Evolutionary conservation across 2,797 vertebrate genomes (phyloP), one percentile per base, ranked within the genome.

Genomic region (Ctenopoma kingsleyae): DNA sequence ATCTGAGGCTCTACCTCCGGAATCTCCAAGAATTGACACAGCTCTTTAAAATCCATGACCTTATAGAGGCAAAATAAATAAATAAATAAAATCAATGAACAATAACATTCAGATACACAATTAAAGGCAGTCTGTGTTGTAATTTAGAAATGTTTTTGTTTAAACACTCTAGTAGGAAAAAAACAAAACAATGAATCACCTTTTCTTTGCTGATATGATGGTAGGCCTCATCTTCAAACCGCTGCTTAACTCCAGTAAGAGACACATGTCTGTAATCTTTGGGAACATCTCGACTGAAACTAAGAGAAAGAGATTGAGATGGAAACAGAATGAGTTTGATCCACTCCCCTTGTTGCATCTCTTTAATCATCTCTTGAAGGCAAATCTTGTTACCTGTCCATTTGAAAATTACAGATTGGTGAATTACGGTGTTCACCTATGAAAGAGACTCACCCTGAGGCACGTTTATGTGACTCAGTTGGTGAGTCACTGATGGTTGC

Each of bases 261-360:
- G 97, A 96, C 46, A 98, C 94, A 1, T 98, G 96, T 71, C 98
- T 93, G 58, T 98, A 97, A 84, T 99, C 98, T 92, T 96, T 99
- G 71, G 98, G 98, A 56, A 95, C 91, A n/a, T 97, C 96, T 1
- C 96, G 93, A 4, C 94, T 96, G 89, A 99, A 99, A 88, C 98
- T 99, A 82, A 61, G 38, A 61, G 32, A 55, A 7, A 46, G 0
- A 49, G 1, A 2, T 32, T 11, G 36, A 38, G 1, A 32, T 8
- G 11, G 36, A 38, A 43, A 43, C 17, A 8, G 7, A 6, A 59
- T 57, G 20, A 76, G 53, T 65, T 71, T 54, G 51, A 80, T 73
- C 61, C 69, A 53, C 62, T 82, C 66, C 74, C 30, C 41, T 68
- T 47, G 23, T 35, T 68, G 36, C 76, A 69, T 55, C 65, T 38